phyloP scores from a whole-genome alignment of 2,888 invertebrate genomes.

The Seira sanloemensis region DNA sequence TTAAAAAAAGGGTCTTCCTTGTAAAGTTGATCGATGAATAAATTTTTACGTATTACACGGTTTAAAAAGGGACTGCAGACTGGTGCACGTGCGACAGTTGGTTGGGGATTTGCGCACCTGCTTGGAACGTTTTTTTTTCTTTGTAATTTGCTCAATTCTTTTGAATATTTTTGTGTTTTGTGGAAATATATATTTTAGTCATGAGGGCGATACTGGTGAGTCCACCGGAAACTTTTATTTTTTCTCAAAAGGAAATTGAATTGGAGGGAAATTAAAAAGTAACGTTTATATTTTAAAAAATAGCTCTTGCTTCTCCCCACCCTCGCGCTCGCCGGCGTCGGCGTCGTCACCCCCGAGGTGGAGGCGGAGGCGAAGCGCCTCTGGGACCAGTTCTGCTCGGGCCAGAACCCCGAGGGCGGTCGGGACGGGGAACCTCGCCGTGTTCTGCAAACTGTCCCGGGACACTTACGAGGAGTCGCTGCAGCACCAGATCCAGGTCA shows the following conservation, averaged over 20 bases:
- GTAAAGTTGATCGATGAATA: conserved; percentile 8
- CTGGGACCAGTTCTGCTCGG: conserved; percentile 55
- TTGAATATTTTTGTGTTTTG: background rate
- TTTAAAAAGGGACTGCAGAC: conserved; percentile 26
- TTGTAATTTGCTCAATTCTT: background rate
- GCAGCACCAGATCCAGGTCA: conserved; percentile 50
- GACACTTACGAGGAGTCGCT: conserved; percentile 51
- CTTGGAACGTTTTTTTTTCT: background rate
- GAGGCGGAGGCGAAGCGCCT: conserved; percentile 58
- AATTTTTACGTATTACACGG: conserved; percentile 3
- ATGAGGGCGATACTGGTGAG: conserved; percentile 54
- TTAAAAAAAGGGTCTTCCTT: too few species aligned
- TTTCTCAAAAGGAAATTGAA: background rate
- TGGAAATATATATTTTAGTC: background rate
- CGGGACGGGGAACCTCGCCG: conserved; percentile 42
- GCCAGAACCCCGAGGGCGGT: conserved; percentile 35
- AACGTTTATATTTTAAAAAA: background rate
- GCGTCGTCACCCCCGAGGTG: conserved; percentile 52
- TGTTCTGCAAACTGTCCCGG: conserved; percentile 55
- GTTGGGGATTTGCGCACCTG: background rate
- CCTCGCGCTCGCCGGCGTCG: conserved; percentile 43
- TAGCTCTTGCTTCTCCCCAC: conserved; percentile 24
- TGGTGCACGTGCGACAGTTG: background rate
- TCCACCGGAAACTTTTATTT: background rate
- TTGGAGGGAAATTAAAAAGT: background rate